Evolutionary conservation across 1,140 invertebrate species (phyloP), one percentile per base, ranked within the genome.

Genomic region (Drosophila kurseongensis): DNA sequence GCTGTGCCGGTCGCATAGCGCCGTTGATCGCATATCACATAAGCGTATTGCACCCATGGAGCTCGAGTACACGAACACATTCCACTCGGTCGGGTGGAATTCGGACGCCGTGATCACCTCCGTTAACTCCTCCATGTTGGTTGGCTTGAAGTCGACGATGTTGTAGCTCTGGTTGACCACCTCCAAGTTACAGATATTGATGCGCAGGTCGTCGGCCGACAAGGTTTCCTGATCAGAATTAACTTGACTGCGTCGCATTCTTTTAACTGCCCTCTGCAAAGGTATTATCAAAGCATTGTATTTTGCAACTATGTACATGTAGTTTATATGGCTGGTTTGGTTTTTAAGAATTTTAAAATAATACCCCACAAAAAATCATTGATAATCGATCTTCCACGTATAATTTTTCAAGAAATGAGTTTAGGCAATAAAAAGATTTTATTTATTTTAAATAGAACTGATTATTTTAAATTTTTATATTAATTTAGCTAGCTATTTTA

Each of bases 121-220:
- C 5, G 98, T 99, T 67, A 99, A 94, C 93, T 99, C 99, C 93
- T 99, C 99, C 99, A 99, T 99, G 92, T 99, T 99, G 54, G 97
- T 97, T 80, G 99, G 99, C 93, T 99, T 99, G 85, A 99, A 99
- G 94, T 99, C 99, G 90, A 99, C 99, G 93, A 99, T 99, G 94
- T 99, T 99, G 94, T 99, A 99, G 94, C 98, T 99, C 94, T 99
- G 98, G 95, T 99, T 98, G 55, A 98, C 99, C 89, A 99, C 98
- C 94, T 99, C 98, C 90, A 99, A 93, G 94, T 99, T 98, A 99
- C 99, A 99, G 32, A 99, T 94, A 94, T 99, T 99, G 92, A 99
- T 99, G 91, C 99, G 95, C 57, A 99, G 95, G 94, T 99, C 99
- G 94, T 99, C 99, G 68, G 99, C 98, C 66, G 98, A 99, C 81